Conservation (phyloP, 2,888 invertebrate species). For the Eumerus sabulonum region DNA sequence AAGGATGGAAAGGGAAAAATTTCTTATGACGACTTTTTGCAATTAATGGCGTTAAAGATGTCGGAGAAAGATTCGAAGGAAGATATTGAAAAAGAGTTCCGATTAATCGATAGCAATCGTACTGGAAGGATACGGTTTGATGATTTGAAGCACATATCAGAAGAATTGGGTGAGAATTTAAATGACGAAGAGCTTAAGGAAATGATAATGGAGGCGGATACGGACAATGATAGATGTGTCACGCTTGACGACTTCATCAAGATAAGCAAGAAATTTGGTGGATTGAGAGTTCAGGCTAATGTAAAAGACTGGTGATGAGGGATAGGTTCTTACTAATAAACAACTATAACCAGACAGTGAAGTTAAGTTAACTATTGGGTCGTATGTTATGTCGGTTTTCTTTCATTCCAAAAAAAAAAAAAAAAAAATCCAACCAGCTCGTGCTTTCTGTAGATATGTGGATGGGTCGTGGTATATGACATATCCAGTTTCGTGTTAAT, state of each 20-base stretch:
- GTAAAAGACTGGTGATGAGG: neutral
- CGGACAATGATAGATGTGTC: slow-evolving; percentile 2
- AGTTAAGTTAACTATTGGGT: too few species aligned
- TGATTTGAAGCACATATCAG: slow-evolving; percentile 38
- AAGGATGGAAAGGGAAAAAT: slow-evolving; percentile 60
- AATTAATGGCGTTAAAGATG: slow-evolving; percentile 63
- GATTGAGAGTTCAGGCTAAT: slow-evolving; percentile 34
- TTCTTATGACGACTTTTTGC: slow-evolving; percentile 58
- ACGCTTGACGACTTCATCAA: slow-evolving; percentile 43
- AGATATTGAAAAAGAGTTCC: slow-evolving; percentile 52
- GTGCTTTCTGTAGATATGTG: too few species aligned
- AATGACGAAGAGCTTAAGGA: slow-evolving; percentile 61
- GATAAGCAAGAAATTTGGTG: slow-evolving; percentile 44
- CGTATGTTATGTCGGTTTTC: too few species aligned
- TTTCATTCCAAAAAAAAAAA: too few species aligned
- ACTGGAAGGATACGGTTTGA: slow-evolving; percentile 20
- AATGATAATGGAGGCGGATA: slow-evolving; percentile 54
- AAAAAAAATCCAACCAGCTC: too few species aligned
- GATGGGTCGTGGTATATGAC: neutral
- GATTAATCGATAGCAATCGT: slow-evolving; percentile 36
- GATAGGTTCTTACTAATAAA: too few species aligned
- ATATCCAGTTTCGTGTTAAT: slow-evolving; percentile 57
- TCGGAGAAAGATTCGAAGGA: slow-evolving; percentile 52
- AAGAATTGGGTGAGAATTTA: slow-evolving; percentile 37
- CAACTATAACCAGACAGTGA: too few species aligned